These are phyloP conservation scores for Phyllostomus hastatus DNA, from an alignment of 2,113 vertebrate species.

Conservation along the genomic window DNA sequence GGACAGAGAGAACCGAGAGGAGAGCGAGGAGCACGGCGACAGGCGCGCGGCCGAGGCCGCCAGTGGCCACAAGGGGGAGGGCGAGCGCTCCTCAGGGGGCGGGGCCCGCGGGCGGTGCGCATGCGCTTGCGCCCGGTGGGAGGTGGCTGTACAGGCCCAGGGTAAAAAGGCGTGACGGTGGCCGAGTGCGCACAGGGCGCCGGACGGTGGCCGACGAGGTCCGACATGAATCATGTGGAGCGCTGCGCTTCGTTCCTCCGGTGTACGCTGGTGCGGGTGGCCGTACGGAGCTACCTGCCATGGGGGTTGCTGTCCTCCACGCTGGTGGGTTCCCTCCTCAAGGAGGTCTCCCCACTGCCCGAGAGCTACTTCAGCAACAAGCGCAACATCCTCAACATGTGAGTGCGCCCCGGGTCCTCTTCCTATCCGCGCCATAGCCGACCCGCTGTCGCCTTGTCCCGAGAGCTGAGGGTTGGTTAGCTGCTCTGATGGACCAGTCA, in stretches of 20 bases:
- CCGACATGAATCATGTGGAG: constrained; percentile 65
- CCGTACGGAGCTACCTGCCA: constrained; percentile 74
- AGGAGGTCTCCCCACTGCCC: constrained; percentile 84
- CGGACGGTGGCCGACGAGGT: constrained; percentile 63
- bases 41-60: neutral
- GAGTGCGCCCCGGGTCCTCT: constrained; percentile 74
- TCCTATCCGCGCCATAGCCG: neutral
- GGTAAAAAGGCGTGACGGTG: constrained; percentile 42
- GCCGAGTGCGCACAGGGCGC: neutral
- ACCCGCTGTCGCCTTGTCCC: neutral
- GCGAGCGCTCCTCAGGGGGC: neutral
- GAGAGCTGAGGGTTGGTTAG: neutral
- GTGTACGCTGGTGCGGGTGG: constrained; percentile 46
- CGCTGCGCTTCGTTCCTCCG: constrained; percentile 57
- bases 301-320: constrained; percentile 80
- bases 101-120: neutral
- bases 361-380: constrained; percentile 89
- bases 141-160: fast-evolving
- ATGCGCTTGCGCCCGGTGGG: constrained; percentile 20
- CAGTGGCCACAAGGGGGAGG: neutral
- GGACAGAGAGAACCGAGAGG: fast-evolving
- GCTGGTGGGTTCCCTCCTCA: constrained; percentile 84
- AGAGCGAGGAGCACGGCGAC: fast-evolving
- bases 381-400: constrained; percentile 91
- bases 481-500: neutral